Conservation (phyloP, 2,113 vertebrate species). For the Festucalex cinctus region DNA sequence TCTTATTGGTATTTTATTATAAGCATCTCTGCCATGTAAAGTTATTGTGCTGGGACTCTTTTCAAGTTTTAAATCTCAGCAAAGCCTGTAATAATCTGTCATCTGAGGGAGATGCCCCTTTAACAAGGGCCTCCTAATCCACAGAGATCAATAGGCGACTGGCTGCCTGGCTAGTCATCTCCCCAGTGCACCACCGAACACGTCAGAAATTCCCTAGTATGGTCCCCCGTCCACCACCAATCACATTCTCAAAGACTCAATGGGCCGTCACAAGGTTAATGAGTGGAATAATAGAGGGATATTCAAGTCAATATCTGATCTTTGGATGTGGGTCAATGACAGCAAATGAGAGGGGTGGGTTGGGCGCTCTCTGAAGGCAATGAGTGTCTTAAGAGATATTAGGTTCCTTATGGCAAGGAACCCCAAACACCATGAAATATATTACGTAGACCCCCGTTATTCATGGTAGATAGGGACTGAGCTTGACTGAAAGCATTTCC, state of each 20-base stretch:
- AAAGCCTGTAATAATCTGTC: constrained; percentile 78
- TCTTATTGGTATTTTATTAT: constrained; percentile 75
- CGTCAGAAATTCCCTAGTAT: constrained; percentile 44
- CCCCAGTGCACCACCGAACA: constrained; percentile 41
- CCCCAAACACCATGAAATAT: constrained; percentile 5
- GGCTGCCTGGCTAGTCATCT: constrained; percentile 35
- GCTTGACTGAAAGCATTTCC: too few species aligned
- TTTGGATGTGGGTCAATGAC: constrained; percentile 49
- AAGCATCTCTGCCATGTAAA: constrained; percentile 68
- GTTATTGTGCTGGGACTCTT: constrained; percentile 74
- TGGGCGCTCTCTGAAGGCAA: constrained; percentile 15
- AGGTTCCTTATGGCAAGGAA: constrained; percentile 44
- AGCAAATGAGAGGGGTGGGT: constrained; percentile 14
- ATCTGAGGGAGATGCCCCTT: constrained; percentile 68
- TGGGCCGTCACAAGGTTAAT: constrained; percentile 62
- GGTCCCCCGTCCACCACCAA: constrained; percentile 25
- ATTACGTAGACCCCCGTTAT: not conserved
- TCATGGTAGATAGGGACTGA: too few species aligned
- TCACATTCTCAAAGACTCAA: constrained; percentile 41
- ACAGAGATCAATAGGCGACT: constrained; percentile 72
- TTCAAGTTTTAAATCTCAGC: constrained; percentile 70
- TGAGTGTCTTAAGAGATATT: constrained; percentile 49
- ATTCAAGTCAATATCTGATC: constrained; percentile 65
- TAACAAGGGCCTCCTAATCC: constrained; percentile 75
- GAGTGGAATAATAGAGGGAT: constrained; percentile 61